These are phyloP conservation scores for Apamea crenata DNA, from an alignment of 2,888 invertebrate genomes.

Conservation along the genomic window DNA sequence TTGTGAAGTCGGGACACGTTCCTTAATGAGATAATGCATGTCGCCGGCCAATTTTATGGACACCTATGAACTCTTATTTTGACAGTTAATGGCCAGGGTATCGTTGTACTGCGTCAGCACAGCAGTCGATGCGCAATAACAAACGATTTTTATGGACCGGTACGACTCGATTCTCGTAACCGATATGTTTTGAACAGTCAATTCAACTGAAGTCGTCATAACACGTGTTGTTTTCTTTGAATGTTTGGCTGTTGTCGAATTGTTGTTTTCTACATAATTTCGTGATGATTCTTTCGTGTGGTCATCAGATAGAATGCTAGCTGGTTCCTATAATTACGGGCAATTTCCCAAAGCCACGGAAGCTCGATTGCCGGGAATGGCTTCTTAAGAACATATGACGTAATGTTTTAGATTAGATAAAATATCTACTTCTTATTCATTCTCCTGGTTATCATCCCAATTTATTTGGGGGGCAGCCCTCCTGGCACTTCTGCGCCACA, in stretches of 20 bases:
- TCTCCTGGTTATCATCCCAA: too few relatives aligned
- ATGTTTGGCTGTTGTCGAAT: constrained; percentile 29
- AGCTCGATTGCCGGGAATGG: neutral
- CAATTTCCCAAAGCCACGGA: neutral
- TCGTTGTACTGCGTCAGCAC: constrained; percentile 13
- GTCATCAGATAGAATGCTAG: neutral
- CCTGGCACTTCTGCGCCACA: neutral
- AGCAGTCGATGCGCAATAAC: constrained; percentile 29
- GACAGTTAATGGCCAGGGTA: neutral
- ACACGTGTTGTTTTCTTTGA: constrained; percentile 39
- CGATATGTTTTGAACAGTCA: constrained; percentile 46
- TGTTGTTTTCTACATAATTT: constrained; percentile 31
- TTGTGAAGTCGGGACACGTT: constrained; percentile 31
- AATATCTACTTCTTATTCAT: too few relatives aligned
- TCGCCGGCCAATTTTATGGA: constrained; percentile 22
- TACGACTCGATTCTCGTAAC: constrained; percentile 44
- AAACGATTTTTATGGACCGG: constrained; percentile 17
- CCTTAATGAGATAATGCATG: constrained; percentile 29
- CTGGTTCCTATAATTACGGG: neutral
- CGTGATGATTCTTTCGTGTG: constrained; percentile 1
- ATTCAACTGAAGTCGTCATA: constrained; percentile 49
- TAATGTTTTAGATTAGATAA: neutral
- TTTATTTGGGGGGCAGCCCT: too few relatives aligned
- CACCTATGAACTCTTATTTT: constrained; percentile 29
- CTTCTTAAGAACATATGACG: neutral